Evolutionary conservation across 2,888 invertebrate species (phyloP).

Genomic region (Latrodectus hesperus): DNA sequence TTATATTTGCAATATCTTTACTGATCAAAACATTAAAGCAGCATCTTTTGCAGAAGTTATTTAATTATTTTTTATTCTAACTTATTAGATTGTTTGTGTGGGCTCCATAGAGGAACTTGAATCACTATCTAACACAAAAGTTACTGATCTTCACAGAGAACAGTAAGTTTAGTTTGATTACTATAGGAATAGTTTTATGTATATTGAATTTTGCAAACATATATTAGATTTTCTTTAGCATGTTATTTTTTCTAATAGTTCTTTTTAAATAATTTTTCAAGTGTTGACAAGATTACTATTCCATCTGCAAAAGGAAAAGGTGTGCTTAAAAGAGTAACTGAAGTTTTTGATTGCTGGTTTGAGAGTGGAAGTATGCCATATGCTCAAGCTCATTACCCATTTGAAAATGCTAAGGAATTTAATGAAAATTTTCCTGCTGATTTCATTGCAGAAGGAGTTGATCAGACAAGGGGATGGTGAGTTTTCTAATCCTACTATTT

Average conservation of each 20-base stretch:
- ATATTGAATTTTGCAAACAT: background rate
- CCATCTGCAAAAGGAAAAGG: conserved; percentile 91
- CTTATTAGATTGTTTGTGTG: conserved; percentile 83
- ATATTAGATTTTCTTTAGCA: background rate
- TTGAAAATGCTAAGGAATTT: conserved; percentile 91
- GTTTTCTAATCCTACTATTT: conserved; percentile 27
- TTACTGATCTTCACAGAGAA: conserved; percentile 96
- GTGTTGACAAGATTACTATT: conserved; percentile 92
- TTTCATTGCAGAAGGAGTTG: conserved; percentile 99
- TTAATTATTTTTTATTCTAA: no score
- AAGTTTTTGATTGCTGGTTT: conserved; percentile 99
- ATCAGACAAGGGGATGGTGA: conserved; percentile 96
- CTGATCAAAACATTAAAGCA: no score
- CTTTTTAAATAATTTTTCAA: conserved; percentile 72
- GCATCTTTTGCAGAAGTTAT: no score
- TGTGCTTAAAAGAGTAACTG: conserved; percentile 87
- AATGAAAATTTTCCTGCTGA: conserved; percentile 96
- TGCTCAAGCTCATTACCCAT: conserved; percentile 96
- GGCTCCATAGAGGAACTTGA: conserved; percentile 94
- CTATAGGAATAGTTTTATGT: background rate
- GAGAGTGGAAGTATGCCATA: conserved; percentile 99
- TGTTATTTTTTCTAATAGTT: conserved; percentile 8
- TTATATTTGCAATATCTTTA: no score
- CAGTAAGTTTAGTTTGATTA: conserved; percentile 75
- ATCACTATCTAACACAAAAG: conserved; percentile 84